phyloP scores from a whole-genome alignment of 64 coral and sea anemone species.

The Orbicella faveolata region DNA sequence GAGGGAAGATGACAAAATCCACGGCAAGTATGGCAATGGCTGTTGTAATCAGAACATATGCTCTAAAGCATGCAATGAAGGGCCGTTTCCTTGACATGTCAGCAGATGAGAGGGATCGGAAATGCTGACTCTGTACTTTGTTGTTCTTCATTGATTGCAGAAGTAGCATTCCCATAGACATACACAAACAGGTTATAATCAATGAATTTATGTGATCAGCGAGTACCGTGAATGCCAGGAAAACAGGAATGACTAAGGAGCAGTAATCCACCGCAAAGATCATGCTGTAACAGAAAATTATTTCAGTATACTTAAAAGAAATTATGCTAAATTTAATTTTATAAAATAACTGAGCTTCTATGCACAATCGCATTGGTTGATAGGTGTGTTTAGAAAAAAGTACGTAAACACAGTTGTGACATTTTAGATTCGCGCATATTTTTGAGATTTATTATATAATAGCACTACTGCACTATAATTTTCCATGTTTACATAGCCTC shows the following conservation, averaged over 20 bases:
- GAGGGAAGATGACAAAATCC: slow-evolving; percentile 88
- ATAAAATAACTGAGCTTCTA: too few species aligned
- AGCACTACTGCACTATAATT: too few species aligned
- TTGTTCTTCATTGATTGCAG: slow-evolving; percentile 12
- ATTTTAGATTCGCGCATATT: too few species aligned
- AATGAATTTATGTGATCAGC: slow-evolving; percentile 47
- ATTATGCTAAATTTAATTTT: too few species aligned
- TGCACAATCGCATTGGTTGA: too few species aligned
- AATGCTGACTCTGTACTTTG: neutral
- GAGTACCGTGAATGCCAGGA: slow-evolving; percentile 74
- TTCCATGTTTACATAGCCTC: too few species aligned
- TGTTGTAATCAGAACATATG: slow-evolving; percentile 89
- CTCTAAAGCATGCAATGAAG: slow-evolving; percentile 80
- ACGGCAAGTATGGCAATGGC: slow-evolving; percentile 92
- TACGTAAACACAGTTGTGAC: too few species aligned
- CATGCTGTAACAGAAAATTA: slow-evolving; percentile 52
- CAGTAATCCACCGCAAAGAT: slow-evolving; percentile 56
- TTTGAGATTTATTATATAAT: too few species aligned
- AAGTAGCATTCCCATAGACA: slow-evolving; percentile 19
- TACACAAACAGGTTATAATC: slow-evolving; percentile 38
- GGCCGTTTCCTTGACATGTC: slow-evolving; percentile 47
- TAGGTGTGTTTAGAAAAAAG: too few species aligned
- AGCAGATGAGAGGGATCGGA: neutral
- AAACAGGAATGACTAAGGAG: slow-evolving; percentile 62
- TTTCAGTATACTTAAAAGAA: too few species aligned